phyloP scores from a whole-genome alignment of 2,797 vertebrate species.

The Pseudochirops corinnae region DNA sequence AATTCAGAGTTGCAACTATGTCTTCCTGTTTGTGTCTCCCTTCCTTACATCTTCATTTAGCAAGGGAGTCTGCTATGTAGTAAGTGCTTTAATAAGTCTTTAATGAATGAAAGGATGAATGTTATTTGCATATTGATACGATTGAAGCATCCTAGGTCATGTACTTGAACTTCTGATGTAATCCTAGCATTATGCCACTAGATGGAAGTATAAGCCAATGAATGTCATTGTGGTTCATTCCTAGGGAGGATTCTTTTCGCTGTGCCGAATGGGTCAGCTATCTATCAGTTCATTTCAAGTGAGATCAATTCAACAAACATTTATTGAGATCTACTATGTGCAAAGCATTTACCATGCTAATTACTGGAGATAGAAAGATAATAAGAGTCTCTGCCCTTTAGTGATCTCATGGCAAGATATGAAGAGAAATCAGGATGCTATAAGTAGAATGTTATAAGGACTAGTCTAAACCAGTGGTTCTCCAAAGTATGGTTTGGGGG shows the following conservation, averaged over 20 bases:
- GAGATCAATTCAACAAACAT: neutral
- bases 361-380: neutral
- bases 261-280: neutral
- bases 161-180: neutral
- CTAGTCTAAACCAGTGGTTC: neutral
- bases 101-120: constrained; percentile 12
- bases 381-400: neutral
- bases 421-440: neutral
- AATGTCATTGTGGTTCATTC: neutral
- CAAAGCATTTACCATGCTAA: neutral
- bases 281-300: neutral
- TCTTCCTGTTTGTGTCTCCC: neutral
- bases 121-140: neutral
- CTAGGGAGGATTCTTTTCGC: neutral
- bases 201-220: constrained; percentile 65
- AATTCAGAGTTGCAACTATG: neutral
- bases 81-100: neutral
- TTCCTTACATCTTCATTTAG: neutral
- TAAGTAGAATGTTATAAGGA: neutral
- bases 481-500: neutral
- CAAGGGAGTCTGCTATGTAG: neutral
- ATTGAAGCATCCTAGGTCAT: neutral
- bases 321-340: neutral
- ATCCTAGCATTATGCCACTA: constrained; percentile 52
- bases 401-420: neutral